Evolutionary conservation across 92 coral and sea anemone species (phyloP).

Genomic region (Palythoa caribaeorum): DNA sequence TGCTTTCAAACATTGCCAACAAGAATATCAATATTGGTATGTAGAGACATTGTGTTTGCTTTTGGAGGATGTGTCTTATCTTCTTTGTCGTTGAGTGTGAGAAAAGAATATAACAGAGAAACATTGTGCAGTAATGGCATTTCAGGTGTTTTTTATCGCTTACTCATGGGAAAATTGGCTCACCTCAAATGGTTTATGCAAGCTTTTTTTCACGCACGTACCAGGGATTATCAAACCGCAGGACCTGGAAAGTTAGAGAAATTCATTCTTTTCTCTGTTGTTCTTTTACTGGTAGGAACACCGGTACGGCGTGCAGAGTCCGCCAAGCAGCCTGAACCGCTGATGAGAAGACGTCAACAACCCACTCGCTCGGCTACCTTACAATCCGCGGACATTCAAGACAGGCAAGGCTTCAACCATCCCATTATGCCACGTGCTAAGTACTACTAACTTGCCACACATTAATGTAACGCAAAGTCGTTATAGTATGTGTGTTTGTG

Average conservation of each 20-base stretch:
- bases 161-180: too few relatives aligned
- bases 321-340: not conserved
- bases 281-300: not conserved
- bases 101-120: too few relatives aligned
- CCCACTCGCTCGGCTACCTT: not conserved
- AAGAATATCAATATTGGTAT: too few relatives aligned
- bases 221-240: not conserved
- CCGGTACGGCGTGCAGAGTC: not conserved
- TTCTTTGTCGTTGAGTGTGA: too few relatives aligned
- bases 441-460: not conserved
- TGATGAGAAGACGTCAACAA: not conserved
- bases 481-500: not conserved
- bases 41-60: too few relatives aligned
- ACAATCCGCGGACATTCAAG: not conserved
- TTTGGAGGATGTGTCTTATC: too few relatives aligned
- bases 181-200: too few relatives aligned
- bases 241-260: not conserved
- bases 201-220: too few relatives aligned
- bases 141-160: too few relatives aligned
- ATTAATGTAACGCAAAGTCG: not conserved
- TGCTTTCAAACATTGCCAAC: too few relatives aligned
- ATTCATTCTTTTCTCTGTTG: not conserved
- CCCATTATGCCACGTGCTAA: not conserved
- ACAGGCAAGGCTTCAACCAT: not conserved
- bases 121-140: too few relatives aligned